Conservation (phyloP, 2,113 vertebrate species). For the Oenanthe oenanthe region DNA sequence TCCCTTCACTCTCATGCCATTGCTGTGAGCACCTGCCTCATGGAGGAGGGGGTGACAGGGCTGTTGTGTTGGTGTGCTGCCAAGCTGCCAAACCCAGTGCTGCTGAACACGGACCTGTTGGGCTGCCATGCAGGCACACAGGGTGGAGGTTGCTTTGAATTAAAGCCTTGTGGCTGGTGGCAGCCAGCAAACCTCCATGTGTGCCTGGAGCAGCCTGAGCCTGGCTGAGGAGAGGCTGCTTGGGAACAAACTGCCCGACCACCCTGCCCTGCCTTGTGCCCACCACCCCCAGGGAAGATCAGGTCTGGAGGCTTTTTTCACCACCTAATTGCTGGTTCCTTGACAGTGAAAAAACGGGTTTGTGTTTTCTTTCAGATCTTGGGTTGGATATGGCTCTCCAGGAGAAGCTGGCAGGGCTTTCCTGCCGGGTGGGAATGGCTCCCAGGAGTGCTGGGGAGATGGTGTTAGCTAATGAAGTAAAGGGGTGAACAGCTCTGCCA, state of each 20-base stretch:
- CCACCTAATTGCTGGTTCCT: neutral
- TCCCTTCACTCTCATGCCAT: accelerated
- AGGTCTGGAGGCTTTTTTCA: neutral
- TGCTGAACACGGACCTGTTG: accelerated
- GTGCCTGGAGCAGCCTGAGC: neutral
- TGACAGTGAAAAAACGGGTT: neutral
- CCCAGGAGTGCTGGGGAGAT: neutral
- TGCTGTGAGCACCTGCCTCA: neutral
- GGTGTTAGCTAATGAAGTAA: neutral
- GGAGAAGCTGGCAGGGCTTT: neutral
- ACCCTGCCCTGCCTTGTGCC: neutral
- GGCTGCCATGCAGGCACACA: neutral
- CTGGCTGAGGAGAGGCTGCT: neutral
- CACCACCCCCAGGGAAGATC: accelerated
- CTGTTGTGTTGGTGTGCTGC: neutral
- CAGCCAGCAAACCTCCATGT: neutral
- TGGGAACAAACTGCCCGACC: accelerated
- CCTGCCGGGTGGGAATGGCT: conserved; percentile 1
- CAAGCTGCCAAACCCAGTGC: neutral
- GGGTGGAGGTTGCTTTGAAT: neutral
- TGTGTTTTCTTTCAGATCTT: neutral
- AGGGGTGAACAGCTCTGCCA: neutral
- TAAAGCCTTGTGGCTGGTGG: neutral
- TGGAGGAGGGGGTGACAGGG: accelerated
- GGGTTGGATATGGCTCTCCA: neutral